Base-by-base conservation (phyloP, 2,797 vertebrate species). In the Amphiprion clarkii region DNA sequence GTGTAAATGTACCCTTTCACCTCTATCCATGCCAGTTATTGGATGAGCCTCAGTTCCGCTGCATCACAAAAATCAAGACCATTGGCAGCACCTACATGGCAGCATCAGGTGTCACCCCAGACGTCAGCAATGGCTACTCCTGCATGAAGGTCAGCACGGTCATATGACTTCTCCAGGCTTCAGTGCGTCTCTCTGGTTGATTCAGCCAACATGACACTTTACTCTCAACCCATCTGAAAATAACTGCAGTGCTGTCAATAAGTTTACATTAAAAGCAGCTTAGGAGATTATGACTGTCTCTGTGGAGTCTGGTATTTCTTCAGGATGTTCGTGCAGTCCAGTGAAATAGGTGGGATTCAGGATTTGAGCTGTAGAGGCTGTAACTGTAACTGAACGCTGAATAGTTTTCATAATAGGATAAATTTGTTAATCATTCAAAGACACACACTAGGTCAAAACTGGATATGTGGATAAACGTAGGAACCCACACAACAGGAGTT, bases 31-130 rank as follows among this genome's bases (percentile, higher is more conserved):
- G 21, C 23, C 91, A 99, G 98, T 95, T 99, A 84, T 92, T 99
- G 76, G 98, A 99, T 23, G 97, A 99, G 46, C 94, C 97, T 21
- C 96, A 97, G 54, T 99, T 99, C 91, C 96, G 97, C 31, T 96
- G 94, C 83, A 98, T 99, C 81, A 99, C 97, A 64, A 99, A 99
- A 89, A 99, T 99, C 88, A 99, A 99, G 92, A 99, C 98, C 66
- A 99, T 99, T 0, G 98, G 98, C 82, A 99, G 98, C 93, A 99
- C 98, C 49, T 99, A 99, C 74, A 99, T 99, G 98, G 98, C 98
- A 0, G 98, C 98, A 2, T 99, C 98, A 0, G 98, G 95, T 5
- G 96, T 99, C 75, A 98, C 96, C 13, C 95, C 97, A 0, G 96
- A 99, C 14, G 87, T 94, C 64, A 96, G 91, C 56, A 97, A 98